Percentiles rank a stretch among this genome's conserved stretches.
Evolutionary conservation across 1,140 invertebrate species (phyloP).

Genomic region (Harpegnathos saltator): DNA sequence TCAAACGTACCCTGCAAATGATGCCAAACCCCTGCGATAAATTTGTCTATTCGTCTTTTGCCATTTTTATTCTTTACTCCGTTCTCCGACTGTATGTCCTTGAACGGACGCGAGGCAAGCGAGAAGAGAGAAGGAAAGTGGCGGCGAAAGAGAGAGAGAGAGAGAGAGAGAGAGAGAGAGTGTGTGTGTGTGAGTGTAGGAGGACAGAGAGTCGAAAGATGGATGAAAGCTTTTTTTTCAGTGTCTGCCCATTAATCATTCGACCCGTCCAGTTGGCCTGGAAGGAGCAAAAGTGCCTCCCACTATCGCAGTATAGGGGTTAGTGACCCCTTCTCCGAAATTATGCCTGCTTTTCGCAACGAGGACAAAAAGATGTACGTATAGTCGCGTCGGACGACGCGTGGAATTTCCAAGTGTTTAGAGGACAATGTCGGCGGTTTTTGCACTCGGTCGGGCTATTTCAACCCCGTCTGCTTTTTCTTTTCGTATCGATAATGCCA

Average conservation of each 20-base stretch:
- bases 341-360: not conserved
- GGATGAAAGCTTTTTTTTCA: slow-evolving; percentile 67
- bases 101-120: not conserved
- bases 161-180: slow-evolving; percentile 1
- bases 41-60: slow-evolving; percentile 2
- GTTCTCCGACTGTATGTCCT: not conserved
- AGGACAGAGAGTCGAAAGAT: slow-evolving; percentile 20
- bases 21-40: slow-evolving; percentile 17
- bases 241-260: slow-evolving; percentile 62
- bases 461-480: not conserved
- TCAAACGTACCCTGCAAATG: slow-evolving; percentile 40
- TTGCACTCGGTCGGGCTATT: slow-evolving; percentile 15
- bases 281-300: slow-evolving; percentile 46
- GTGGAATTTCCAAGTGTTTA: slow-evolving; percentile 62
- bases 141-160: too few species aligned
- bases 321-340: slow-evolving; percentile 44
- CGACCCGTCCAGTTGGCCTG: slow-evolving; percentile 40
- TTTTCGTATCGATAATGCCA: slow-evolving; percentile 3
- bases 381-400: not conserved
- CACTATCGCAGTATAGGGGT: slow-evolving; percentile 28
- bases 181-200: not conserved
- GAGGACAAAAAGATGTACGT: slow-evolving; percentile 33
- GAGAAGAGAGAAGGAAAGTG: not conserved
- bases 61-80: slow-evolving; percentile 34
- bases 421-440: slow-evolving; percentile 28